These are phyloP conservation scores for Drosophila anomalata DNA, from an alignment of 2,888 invertebrate genomes.

Conservation along the genomic window DNA sequence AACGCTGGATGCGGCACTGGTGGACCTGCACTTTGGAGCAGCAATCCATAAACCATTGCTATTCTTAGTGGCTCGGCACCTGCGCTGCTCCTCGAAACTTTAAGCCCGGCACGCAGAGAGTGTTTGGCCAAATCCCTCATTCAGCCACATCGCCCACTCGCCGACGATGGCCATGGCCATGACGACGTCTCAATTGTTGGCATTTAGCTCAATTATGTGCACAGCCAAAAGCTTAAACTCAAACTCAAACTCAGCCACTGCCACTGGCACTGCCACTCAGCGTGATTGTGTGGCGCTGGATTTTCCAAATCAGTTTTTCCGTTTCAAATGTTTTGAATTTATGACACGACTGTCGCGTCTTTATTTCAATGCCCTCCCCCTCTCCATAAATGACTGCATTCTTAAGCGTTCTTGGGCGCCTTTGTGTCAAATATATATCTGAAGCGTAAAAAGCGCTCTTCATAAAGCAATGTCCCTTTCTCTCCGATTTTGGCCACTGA, in stretches of 20 bases:
- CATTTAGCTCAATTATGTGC: constrained; percentile 38
- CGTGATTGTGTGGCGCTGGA: constrained; percentile 48
- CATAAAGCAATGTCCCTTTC: constrained; percentile 59
- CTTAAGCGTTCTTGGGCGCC: constrained; percentile 47
- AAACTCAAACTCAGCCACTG: not conserved
- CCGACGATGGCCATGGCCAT: constrained; percentile 26
- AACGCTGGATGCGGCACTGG: not conserved
- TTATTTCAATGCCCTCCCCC: constrained; percentile 46
- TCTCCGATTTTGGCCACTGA: constrained; percentile 45
- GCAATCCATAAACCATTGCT: constrained; percentile 4
- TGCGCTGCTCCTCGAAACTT: not conserved
- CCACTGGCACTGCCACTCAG: constrained; percentile 37
- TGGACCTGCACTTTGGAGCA: not conserved
- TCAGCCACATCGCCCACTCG: constrained; percentile 5
- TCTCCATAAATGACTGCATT: constrained; percentile 24
- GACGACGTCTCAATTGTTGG: constrained; percentile 65
- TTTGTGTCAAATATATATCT: constrained; percentile 64
- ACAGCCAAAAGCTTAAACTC: constrained; percentile 3
- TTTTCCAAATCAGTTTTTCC: constrained; percentile 65
- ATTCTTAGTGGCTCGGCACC: not conserved
- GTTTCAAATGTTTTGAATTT: constrained; percentile 73
- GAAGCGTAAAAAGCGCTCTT: constrained; percentile 61
- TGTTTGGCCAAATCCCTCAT: constrained; percentile 8
- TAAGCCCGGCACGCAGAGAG: constrained; percentile 43
- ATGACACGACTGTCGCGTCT: constrained; percentile 66